A percentile compares a stretch with the other conserved stretches of the same genome.
phyloP scores from a whole-genome alignment of 2,888 invertebrate genomes.

The Caenorhabditis virilis region DNA sequence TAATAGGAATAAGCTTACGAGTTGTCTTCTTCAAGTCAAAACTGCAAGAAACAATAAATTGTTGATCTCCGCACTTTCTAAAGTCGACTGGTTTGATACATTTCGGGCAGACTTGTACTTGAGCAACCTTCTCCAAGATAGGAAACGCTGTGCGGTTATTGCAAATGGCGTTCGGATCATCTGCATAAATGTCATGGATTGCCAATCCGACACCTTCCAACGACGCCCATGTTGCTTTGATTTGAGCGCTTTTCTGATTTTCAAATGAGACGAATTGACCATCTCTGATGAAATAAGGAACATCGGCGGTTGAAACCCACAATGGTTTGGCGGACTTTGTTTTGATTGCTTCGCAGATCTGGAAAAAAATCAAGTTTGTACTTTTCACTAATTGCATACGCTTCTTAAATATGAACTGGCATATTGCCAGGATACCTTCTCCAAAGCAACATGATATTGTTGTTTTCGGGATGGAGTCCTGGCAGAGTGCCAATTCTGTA shows the following conservation, averaged over 20 bases:
- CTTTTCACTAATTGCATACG: too few species aligned
- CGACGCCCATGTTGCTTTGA: constrained; percentile 31
- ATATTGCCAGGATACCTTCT: too few species aligned
- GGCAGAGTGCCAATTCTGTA: too few species aligned
- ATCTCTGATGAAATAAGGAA: constrained; percentile 12
- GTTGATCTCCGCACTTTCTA: constrained; percentile 17
- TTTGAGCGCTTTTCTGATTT: constrained; percentile 9
- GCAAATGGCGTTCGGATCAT: constrained; percentile 32
- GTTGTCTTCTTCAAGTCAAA: constrained; percentile 18
- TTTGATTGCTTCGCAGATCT: constrained; percentile 12
- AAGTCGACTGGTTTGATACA: constrained; percentile 30
- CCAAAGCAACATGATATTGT: too few species aligned
- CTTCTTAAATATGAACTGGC: too few species aligned
- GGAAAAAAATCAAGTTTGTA: too few species aligned
- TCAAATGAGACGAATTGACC: constrained; percentile 30
- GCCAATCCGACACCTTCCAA: constrained; percentile 26
- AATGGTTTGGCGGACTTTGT: not conserved
- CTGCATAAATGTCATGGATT: constrained; percentile 22
- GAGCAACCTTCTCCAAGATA: constrained; percentile 7
- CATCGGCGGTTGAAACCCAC: constrained; percentile 20
- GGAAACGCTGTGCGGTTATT: constrained; percentile 27
- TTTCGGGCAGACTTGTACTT: constrained; percentile 12
- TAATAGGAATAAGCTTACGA: constrained; percentile 10
- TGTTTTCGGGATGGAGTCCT: too few species aligned
- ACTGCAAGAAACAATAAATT: constrained; percentile 21